Evolutionary conservation across 2,888 invertebrate genomes (phyloP), one percentile per base, ranked within the genome.

Genomic region (Cremastobaeus sp.): DNA sequence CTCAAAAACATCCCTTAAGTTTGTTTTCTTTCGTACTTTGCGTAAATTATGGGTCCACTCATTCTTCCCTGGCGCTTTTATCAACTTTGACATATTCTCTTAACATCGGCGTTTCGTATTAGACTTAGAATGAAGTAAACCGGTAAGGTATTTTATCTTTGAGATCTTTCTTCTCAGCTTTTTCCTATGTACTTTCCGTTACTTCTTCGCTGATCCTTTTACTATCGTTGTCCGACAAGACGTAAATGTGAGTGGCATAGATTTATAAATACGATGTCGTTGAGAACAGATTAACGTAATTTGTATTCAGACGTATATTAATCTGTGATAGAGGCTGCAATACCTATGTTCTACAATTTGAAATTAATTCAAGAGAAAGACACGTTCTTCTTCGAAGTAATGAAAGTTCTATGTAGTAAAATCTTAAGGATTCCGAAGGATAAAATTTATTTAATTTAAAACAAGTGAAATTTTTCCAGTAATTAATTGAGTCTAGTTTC

Each of bases 221-320:
- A 50, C 66, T 59, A 50, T 68, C 66, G 50, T 68, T 59, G 57
- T 57, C 57, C 12, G 47, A 68, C 57, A 68, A 50, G 57, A 57
- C 59, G 57, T 59, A 68, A 59, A 68, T 57, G 48, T 50, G 30
- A 68, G 41, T 68, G 41, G 18, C 57, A 20, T 25, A 41, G 28
- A 68, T 68, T 59, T 68, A 50, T 50, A 59, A 68, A 43, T 55
- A 57, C 39, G 34, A 43, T 50, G 35, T 34, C 35, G 3, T 41
- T 43, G 34, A 48, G 48, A 57, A 66, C 28, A 48, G 34, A 48
- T 57, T 48, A 41, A 21, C 18, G 35, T 57, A 34, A 57, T 57
- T 55, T 35, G 17, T 21, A 48, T 30, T 48, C 34, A 18, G 57
- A 57, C 37, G 9, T 12, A 21, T 54, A 43, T 54, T 64, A 64